Percentiles rank a stretch among this genome's conserved stretches.
Conservation (phyloP, 2,888 invertebrate genomes). For the Linnaemya vulpina region DNA sequence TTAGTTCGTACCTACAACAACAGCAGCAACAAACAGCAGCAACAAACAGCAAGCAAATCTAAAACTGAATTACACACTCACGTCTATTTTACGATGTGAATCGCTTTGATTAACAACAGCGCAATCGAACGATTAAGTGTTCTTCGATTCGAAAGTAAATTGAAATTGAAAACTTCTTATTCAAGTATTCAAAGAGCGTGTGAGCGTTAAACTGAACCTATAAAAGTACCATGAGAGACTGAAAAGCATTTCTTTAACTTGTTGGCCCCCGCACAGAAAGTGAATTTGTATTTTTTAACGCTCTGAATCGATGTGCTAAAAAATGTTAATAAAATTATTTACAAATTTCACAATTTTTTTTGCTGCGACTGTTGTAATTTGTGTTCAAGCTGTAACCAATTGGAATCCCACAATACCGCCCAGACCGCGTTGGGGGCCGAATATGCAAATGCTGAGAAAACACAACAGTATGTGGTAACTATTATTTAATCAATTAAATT, state of each 20-base stretch:
- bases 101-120: constrained; percentile 54
- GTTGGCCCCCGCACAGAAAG: constrained; percentile 60
- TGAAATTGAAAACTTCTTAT: constrained; percentile 69
- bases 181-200: constrained; percentile 63
- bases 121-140: constrained; percentile 55
- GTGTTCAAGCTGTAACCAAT: constrained; percentile 26
- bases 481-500: constrained; percentile 15
- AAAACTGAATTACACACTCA: constrained; percentile 8
- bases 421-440: constrained; percentile 78
- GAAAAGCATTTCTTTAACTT: constrained; percentile 74
- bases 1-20: constrained; percentile 7
- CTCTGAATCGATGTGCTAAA: not conserved
- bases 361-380: not conserved
- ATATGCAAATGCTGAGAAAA: constrained; percentile 78
- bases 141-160: constrained; percentile 66
- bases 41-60: not conserved
- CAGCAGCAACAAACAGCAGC: not conserved
- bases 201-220: constrained; percentile 70
- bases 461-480: constrained; percentile 79
- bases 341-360: constrained; percentile 6
- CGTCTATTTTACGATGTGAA: constrained; percentile 53
- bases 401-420: constrained; percentile 77
- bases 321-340: constrained; percentile 44
- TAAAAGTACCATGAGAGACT: constrained; percentile 73
- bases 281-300: constrained; percentile 39